Evolutionary conservation across 2,888 invertebrate species (phyloP).

Genomic region (Eilema sororculum): DNA sequence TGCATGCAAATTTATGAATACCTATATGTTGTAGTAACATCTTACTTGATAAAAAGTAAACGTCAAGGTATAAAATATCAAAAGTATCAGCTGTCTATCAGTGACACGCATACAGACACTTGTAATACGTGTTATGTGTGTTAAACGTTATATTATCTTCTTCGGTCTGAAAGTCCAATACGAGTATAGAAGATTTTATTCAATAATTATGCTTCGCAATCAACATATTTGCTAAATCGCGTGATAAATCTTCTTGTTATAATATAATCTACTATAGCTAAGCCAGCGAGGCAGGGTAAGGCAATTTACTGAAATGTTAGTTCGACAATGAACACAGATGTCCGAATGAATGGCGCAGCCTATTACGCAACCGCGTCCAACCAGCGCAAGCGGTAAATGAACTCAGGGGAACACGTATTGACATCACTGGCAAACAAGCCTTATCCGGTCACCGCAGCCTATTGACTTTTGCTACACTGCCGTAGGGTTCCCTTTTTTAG

Average conservation of each 20-base stretch:
- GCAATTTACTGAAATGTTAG: slow-evolving; percentile 11
- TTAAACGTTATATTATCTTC: background rate
- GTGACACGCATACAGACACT: no score
- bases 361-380: background rate
- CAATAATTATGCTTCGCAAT: background rate
- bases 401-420: background rate
- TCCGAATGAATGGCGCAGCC: background rate
- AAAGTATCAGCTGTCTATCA: no score
- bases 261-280: slow-evolving; percentile 10
- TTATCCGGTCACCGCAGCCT: slow-evolving; percentile 2
- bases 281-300: background rate
- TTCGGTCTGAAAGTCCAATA: background rate
- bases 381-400: background rate
- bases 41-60: background rate
- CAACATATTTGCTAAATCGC: background rate
- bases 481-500: background rate
- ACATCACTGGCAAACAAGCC: background rate
- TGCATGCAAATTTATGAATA: background rate
- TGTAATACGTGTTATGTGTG: no score
- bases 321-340: slow-evolving; percentile 5
- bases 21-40: background rate
- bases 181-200: no score
- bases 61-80: no score
- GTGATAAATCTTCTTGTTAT: slow-evolving; percentile 8
- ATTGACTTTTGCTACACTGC: background rate